phyloP scores from a whole-genome alignment of 2,888 invertebrate species.

The Baccha elongata region DNA sequence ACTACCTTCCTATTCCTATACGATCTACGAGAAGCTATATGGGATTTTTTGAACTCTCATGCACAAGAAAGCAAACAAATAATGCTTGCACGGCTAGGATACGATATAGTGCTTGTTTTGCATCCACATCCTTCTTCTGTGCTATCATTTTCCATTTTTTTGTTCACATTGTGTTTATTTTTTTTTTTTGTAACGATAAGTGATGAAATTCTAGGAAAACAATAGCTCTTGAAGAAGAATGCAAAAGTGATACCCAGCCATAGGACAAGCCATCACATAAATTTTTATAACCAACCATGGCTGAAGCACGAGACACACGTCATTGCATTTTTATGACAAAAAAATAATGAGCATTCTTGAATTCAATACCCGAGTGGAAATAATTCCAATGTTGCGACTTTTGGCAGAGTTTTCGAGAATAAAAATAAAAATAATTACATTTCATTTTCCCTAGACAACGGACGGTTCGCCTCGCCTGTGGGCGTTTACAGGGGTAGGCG shows the following conservation, averaged over 20 bases:
- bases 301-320: conserved; percentile 32
- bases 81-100: conserved; percentile 38
- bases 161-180: too few species aligned
- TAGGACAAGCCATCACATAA: conserved; percentile 3
- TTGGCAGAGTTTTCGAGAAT: conserved; percentile 57
- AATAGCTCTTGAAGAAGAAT: conserved; percentile 9
- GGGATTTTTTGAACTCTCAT: conserved; percentile 38
- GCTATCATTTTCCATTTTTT: neutral
- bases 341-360: conserved; percentile 66
- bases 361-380: conserved; percentile 48
- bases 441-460: conserved; percentile 49
- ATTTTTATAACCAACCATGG: neutral
- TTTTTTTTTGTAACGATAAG: conserved; percentile 2
- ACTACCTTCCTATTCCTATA: too few species aligned
- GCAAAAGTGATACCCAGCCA: conserved; percentile 27
- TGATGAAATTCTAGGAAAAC: conserved; percentile 46
- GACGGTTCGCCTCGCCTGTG: neutral
- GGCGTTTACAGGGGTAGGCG: conserved; percentile 28
- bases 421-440: conserved; percentile 63
- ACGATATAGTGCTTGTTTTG: conserved; percentile 30
- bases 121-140: neutral
- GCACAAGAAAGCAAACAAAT: conserved; percentile 53
- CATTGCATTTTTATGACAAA: conserved; percentile 53
- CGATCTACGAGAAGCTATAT: too few species aligned
- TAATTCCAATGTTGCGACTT: conserved; percentile 41